A percentile compares a stretch with the other conserved stretches of the same genome.
Evolutionary conservation across 1,140 invertebrate genomes (phyloP).

Genomic region (Drosophila hydei): DNA sequence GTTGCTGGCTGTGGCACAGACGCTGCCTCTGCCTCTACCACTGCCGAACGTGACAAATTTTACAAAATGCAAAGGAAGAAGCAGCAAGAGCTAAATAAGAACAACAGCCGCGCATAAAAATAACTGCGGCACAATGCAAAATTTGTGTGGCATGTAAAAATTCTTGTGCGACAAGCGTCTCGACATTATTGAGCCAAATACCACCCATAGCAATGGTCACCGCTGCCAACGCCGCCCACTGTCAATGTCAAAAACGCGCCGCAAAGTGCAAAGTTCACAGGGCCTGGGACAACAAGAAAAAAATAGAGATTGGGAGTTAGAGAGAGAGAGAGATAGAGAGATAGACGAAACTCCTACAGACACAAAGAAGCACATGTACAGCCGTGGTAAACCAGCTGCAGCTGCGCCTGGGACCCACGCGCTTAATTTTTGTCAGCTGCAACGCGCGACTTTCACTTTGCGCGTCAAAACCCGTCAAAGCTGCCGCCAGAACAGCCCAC

Average conservation of each 20-base stretch:
- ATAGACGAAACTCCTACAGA: not conserved
- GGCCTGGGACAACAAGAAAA: slow-evolving; percentile 29
- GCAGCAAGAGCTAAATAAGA: slow-evolving; percentile 8
- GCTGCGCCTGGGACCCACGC: slow-evolving; percentile 25
- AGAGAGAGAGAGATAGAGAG: not conserved
- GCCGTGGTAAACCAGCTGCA: not conserved
- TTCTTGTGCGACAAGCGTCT: slow-evolving; percentile 46
- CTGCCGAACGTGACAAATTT: slow-evolving; percentile 75
- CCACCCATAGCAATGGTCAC: slow-evolving; percentile 17
- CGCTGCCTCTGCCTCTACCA: not conserved
- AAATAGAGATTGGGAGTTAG: not conserved
- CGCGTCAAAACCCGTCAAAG: slow-evolving; percentile 59
- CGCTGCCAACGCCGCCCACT: slow-evolving; percentile 1
- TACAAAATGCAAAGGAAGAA: slow-evolving; percentile 39
- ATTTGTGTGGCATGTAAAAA: slow-evolving; percentile 55
- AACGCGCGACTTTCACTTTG: slow-evolving; percentile 63
- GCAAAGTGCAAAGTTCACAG: slow-evolving; percentile 50
- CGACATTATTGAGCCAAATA: slow-evolving; percentile 28
- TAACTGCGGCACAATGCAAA: slow-evolving; percentile 59
- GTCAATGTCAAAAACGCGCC: slow-evolving; percentile 38
- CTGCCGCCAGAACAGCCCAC: slow-evolving; percentile 64
- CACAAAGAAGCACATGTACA: not conserved
- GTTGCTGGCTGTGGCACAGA: slow-evolving; percentile 25
- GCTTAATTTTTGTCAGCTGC: slow-evolving; percentile 49
- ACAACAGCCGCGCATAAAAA: slow-evolving; percentile 64